Evolutionary conservation across 2,888 invertebrate genomes (phyloP), one percentile per base, ranked within the genome.

Genomic region (Pristionchus entomophagus): DNA sequence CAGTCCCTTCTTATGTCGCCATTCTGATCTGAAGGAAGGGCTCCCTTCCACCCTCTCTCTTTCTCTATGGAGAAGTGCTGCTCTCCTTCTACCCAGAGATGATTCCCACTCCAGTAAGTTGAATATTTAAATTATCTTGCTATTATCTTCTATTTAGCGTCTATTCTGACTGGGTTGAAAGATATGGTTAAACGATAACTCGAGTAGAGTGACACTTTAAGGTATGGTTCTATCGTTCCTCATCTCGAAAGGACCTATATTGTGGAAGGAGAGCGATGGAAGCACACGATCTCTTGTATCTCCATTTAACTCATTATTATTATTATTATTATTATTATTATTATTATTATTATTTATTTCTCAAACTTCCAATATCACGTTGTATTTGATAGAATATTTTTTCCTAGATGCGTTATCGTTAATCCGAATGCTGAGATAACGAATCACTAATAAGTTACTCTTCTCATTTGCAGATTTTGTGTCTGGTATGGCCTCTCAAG

Each of bases 1-100:
- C 78, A 89, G 89, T 59, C 85, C 81, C 45, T 89, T 89, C 78
- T 87, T 89, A 0, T 86, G 86, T 49, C 87, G 87, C 0, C 88
- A 89, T 59, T 85, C 86, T 10, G 87, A 87, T 73, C 59, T 89
- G 2, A 69, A 78, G 51, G 85, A 88, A 38, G 88, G 88, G 41
- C 45, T 83, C 4, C 65, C 83, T 19, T 45, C 49, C 29, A 19
- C 41, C 1, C 65, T 83, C 45, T 29, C 41, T 62, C 19, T 41
- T 49, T 65, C 62, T 8, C 84, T 84, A 4, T 84, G 73, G 69
- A 49, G 77, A 38, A 73, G 73, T 84, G 84, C 84, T 8, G 49
- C 84, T 51, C 84, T 84, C 5, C 84, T 84, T 19, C 65, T 84
- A 0, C 62, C 84, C 2, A 81, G 81, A 41, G 81, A 81, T 56